Evolutionary conservation across 2,797 vertebrate species (phyloP), one percentile per base, ranked within the genome.

Genomic region (Gallinago stenura): DNA sequence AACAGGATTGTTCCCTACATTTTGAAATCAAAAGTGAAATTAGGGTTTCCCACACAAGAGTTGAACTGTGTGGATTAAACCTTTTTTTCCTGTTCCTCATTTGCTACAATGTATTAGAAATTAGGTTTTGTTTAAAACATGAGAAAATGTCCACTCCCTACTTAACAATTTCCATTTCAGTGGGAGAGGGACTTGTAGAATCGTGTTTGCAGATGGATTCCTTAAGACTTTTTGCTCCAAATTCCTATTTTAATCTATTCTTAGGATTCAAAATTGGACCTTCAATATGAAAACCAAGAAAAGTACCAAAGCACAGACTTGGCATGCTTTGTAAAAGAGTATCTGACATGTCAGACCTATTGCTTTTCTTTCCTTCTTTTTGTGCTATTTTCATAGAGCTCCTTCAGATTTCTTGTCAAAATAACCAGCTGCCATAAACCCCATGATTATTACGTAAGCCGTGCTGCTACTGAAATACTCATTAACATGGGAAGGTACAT

Each of bases 401-500:
- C 37, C 37, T 37, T 37, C 37, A 37, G 37, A 37, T 37, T 37
- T 37, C 37, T 37, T 94, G 95, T 96, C 91, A 96, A 94, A 97
- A 96, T 94, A 97, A 93, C 91, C 86, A 95, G 91, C 83, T 94
- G 95, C 96, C 90, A 93, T 91, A 92, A 96, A 93, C 88, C 88
- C 94, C 89, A 10, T 97, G 95, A 95, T 96, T 96, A 96, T 97
- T 96, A 87, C 86, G 45, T 95, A 96, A 95, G 91, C 68, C 0
- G 5, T 78, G 93, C 91, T 95, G 95, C 91, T 95, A 90, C 93
- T 90, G 93, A 97, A 96, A 95, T 95, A 90, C 85, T 97, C 88
- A 95, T 95, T 97, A 95, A 83, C 90, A 93, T 89, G 91, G 94
- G 88, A 95, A 95, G 93, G 96, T 97, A 92, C 93, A 89, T 94